Percentiles rank a stretch among this genome's conserved stretches.
These are phyloP conservation scores for Eupeodes latifasciatus DNA, from an alignment of 2,888 invertebrate genomes.

Conservation along the genomic window DNA sequence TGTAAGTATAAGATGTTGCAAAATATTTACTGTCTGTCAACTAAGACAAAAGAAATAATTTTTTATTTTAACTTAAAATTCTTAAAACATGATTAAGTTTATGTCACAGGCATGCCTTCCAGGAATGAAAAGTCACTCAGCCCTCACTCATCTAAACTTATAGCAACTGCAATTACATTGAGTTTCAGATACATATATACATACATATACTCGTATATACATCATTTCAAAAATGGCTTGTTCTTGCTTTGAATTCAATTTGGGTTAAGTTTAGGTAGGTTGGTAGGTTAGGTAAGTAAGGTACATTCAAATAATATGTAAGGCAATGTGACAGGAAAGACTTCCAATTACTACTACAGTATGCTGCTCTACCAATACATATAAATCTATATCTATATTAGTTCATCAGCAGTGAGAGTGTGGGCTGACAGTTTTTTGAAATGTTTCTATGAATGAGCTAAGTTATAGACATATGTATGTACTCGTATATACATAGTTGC, in stretches of 20 bases:
- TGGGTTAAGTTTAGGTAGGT: slow-evolving; percentile 1
- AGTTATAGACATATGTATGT: too few species aligned
- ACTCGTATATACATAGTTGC: not conserved
- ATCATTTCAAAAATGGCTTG: slow-evolving; percentile 4
- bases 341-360: slow-evolving; percentile 17
- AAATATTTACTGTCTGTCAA: slow-evolving; percentile 1
- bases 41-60: slow-evolving; percentile 1
- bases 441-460: slow-evolving; percentile 14
- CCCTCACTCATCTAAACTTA: slow-evolving; percentile 14
- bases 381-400: too few species aligned
- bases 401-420: not conserved
- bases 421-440: slow-evolving; percentile 14
- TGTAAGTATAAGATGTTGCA: not conserved
- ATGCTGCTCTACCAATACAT: not conserved
- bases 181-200: not conserved
- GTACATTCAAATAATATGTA: not conserved
- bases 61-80: not conserved
- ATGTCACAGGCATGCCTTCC: slow-evolving; percentile 23
- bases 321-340: slow-evolving; percentile 18
- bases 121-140: slow-evolving; percentile 33
- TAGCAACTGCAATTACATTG: not conserved
- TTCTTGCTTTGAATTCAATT: slow-evolving; percentile 27
- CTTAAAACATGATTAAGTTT: slow-evolving; percentile 23
- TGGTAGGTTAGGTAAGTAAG: not conserved
- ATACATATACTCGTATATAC: too few species aligned